phyloP scores from a whole-genome alignment of 2,113 vertebrate genomes.

The Myotis yumanensis region DNA sequence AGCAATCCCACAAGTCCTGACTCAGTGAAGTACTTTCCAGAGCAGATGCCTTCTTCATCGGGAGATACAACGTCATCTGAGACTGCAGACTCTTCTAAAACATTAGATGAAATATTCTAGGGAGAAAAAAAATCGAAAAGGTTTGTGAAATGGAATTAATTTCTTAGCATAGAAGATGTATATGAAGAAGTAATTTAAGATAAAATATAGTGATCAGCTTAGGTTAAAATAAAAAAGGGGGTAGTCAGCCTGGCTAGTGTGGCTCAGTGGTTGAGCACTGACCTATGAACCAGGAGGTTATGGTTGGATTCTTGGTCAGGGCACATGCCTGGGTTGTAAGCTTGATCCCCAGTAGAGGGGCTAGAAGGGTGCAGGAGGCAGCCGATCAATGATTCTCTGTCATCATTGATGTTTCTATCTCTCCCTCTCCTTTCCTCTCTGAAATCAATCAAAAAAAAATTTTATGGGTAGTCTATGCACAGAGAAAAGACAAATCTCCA shows the following conservation, averaged over 20 bases:
- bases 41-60: constrained; percentile 99
- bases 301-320: no score
- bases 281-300: no score
- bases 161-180: constrained; percentile 11
- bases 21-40: constrained; percentile 98
- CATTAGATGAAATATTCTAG: constrained; percentile 98
- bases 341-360: no score
- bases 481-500: neutral
- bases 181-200: neutral
- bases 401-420: no score
- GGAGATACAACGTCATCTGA: constrained; percentile 98
- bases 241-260: no score
- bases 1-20: constrained; percentile 96
- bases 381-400: no score
- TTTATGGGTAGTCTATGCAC: neutral
- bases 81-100: constrained; percentile 98
- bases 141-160: neutral
- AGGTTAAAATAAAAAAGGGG: neutral
- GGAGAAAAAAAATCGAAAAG: constrained; percentile 19
- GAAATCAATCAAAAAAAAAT: no score
- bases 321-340: no score
- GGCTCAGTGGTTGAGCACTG: no score
- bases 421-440: no score
- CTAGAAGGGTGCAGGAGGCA: no score
- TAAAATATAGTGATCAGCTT: neutral